Evolutionary conservation across 2,888 invertebrate species (phyloP).

Genomic region (Cantharis rufa): DNA sequence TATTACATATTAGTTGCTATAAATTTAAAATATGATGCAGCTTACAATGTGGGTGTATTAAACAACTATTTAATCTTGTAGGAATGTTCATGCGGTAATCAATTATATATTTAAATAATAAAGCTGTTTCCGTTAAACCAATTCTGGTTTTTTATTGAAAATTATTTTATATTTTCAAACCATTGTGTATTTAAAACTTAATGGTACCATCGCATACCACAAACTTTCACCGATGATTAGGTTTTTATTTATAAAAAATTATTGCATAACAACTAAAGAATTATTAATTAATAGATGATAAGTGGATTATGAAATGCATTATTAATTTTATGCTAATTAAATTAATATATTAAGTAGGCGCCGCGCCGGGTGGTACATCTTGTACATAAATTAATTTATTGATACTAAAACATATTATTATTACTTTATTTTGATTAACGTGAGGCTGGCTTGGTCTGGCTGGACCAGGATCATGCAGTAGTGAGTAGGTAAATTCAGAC

Average conservation of each 20-base stretch:
- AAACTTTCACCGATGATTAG: neutral
- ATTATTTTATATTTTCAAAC: neutral
- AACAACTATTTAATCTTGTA: neutral
- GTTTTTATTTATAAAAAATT: neutral
- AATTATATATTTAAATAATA: neutral
- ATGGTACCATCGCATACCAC: neutral
- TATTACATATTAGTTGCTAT: neutral
- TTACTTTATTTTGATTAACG: no score
- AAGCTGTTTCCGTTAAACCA: neutral
- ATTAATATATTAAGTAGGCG: no score
- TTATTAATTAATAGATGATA: neutral
- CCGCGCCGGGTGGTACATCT: no score
- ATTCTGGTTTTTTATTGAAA: neutral
- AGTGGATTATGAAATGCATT: neutral
- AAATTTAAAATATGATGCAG: neutral
- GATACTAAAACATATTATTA: no score
- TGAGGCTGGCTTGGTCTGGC: no score
- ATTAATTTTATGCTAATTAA: no score
- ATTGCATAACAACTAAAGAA: neutral
- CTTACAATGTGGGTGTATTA: neutral
- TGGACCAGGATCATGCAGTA: no score
- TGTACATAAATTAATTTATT: no score
- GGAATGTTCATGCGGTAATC: neutral
- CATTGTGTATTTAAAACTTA: neutral
- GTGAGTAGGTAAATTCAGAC: no score